A percentile compares a stretch with the other conserved stretches of the same genome.
phyloP scores from a whole-genome alignment of 2,888 invertebrate species.

The Ophion ventricosus region DNA sequence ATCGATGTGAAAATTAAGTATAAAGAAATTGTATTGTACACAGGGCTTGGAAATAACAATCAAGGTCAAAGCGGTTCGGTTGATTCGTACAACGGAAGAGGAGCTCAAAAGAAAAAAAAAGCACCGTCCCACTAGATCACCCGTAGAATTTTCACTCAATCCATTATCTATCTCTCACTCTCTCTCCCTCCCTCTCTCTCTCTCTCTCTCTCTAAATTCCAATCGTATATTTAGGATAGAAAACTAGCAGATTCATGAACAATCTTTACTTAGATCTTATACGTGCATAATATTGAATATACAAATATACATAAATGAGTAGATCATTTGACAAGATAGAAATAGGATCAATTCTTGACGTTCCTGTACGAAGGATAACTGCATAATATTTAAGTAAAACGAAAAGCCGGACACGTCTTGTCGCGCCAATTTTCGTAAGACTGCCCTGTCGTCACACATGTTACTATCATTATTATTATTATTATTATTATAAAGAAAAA shows the following conservation, averaged over 20 bases:
- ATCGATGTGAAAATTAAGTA: not conserved
- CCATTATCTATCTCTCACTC: constrained; percentile 5
- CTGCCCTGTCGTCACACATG: constrained; percentile 70
- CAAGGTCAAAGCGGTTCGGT: constrained; percentile 54
- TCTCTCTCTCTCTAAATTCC: constrained; percentile 21
- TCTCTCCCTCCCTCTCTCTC: no score
- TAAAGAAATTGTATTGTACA: not conserved
- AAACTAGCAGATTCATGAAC: constrained; percentile 64
- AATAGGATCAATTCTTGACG: constrained; percentile 70
- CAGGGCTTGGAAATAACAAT: constrained; percentile 64
- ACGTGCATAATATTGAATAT: constrained; percentile 6
- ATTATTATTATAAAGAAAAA: not conserved
- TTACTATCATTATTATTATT: constrained; percentile 23
- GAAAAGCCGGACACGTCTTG: constrained; percentile 61
- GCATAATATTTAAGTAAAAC: constrained; percentile 64
- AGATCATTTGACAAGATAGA: constrained; percentile 72
- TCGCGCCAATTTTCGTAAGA: constrained; percentile 78
- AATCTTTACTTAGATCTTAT: constrained; percentile 59
- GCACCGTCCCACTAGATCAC: constrained; percentile 57
- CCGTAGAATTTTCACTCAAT: constrained; percentile 3
- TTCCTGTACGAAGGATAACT: constrained; percentile 72
- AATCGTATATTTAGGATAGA: constrained; percentile 39
- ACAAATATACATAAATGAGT: constrained; percentile 43
- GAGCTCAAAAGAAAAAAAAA: constrained; percentile 68
- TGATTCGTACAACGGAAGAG: constrained; percentile 41